Base-by-base conservation (phyloP, 2,888 invertebrate species). In the Lobophora halterata region DNA sequence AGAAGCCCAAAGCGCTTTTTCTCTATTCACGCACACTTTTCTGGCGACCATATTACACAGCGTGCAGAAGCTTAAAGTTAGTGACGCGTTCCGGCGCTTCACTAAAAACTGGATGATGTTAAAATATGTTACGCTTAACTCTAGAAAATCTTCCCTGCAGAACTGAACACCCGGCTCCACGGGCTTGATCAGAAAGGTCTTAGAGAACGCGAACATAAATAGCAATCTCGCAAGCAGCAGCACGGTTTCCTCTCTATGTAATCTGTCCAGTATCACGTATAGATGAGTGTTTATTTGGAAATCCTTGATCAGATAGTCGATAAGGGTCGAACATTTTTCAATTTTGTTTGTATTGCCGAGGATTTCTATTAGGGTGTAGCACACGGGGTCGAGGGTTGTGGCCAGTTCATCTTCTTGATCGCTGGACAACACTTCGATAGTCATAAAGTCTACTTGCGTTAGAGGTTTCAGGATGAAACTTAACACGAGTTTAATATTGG, bases 391-490 rank as follows among this genome's bases (percentile, higher is more conserved):
- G 14, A 91, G 54, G n/a, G 73, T 77, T 55, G 86, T 86, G 46
- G 88, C 79, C 20, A 90, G 64, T 24, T 80, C 72, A n/a, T 86
- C 79, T 52, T 89, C 87, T 27, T 83, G 74, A 53, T 90, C 78
- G 63, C 87, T 71, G 13, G 79, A 71, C 54, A 89, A 53, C 37
- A 85, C 80, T 33, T 88, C 79, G 0, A 89, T 78, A 60, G 85
- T 76, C 47, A 89, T 67, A 26, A 88, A 88, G 7, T 88, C 82
- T 31, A 88, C 85, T 10, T 90, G 88, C n/a, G 82, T 71, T 2
- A 94, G 64, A 0, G 93, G 92, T 25, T 79, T 77, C 26, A 91
- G 66, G 11, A 93, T 88, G 46, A 82, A 77, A 7, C 63, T 58
- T 1, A 93, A 63, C 3, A 94, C 87, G 43, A 89, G 76, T 38